A percentile compares a stretch with the other conserved stretches of the same genome.
phyloP scores from a whole-genome alignment of 2,797 vertebrate genomes.

The Lagorchestes hirsutus region DNA sequence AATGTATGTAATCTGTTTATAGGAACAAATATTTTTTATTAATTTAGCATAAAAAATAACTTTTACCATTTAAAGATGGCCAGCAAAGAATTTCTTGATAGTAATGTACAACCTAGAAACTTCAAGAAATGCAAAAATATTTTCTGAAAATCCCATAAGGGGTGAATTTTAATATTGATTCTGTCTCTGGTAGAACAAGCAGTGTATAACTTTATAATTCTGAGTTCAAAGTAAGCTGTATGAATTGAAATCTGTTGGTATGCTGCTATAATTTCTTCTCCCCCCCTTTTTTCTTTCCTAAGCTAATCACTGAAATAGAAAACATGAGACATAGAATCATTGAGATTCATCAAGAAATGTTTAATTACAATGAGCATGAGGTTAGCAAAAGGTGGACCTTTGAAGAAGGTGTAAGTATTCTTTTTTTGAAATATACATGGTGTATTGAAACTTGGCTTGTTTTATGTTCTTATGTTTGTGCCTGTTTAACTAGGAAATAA shows the following conservation, averaged over 20 bases:
- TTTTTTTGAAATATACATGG: conserved; percentile 9
- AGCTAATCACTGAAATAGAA: conserved; percentile 98
- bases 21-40: conserved; percentile 2
- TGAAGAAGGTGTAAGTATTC: conserved; percentile 95
- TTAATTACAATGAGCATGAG: conserved; percentile 99
- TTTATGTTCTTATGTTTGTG: not conserved
- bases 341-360: conserved; percentile 96
- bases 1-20: conserved; percentile 22
- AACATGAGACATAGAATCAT: conserved; percentile 99
- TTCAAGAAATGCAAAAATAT: not conserved
- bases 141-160: conserved; percentile 35
- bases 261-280: conserved; percentile 34
- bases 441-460: not conserved
- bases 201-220: not conserved
- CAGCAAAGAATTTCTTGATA: not conserved
- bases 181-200: conserved; percentile 7
- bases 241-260: conserved; percentile 40
- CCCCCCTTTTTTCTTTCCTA: conserved; percentile 65
- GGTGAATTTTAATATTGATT: conserved; percentile 28
- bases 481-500: not conserved
- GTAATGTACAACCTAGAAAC: not conserved
- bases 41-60: conserved; percentile 19
- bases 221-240: conserved; percentile 32
- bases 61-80: conserved; percentile 15
- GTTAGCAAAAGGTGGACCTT: conserved; percentile 99